These are phyloP conservation scores for Alitta virens DNA, from an alignment of 2,888 invertebrate genomes.

Conservation along the genomic window DNA sequence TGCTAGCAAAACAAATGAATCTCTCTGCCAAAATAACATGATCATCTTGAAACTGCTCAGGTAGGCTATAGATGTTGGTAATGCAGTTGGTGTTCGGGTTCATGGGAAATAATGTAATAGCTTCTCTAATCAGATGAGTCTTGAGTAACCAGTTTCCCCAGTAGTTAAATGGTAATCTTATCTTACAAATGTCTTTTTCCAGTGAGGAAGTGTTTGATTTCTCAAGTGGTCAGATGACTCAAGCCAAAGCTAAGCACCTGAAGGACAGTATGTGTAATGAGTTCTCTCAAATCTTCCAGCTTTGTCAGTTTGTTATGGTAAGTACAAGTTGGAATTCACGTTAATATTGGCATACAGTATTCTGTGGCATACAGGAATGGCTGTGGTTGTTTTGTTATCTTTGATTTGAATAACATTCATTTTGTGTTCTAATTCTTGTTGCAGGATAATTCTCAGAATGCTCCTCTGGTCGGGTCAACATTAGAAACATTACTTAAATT, in stretches of 20 bases:
- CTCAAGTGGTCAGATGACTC: constrained; percentile 95
- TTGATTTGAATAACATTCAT: too few species aligned
- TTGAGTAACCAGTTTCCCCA: too few species aligned
- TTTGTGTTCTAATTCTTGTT: background rate
- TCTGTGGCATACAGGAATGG: too few species aligned
- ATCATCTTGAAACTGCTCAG: constrained; percentile 90
- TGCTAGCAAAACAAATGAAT: constrained; percentile 97
- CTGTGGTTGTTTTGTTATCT: too few species aligned
- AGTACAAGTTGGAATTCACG: constrained; percentile 34
- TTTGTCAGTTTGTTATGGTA: constrained; percentile 93
- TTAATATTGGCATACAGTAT: too few species aligned
- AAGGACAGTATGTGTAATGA: constrained; percentile 99
- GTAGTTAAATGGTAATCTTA: too few species aligned
- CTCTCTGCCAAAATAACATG: constrained; percentile 99
- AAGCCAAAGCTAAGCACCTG: constrained; percentile 97
- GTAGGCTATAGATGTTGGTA: constrained; percentile 35
- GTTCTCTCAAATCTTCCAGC: constrained; percentile 96
- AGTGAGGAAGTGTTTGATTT: constrained; percentile 99
- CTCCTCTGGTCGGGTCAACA: constrained; percentile 91
- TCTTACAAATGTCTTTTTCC: too few species aligned
- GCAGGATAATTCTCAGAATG: constrained; percentile 92
- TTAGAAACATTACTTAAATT: constrained; percentile 93
- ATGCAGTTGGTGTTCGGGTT: too few species aligned
- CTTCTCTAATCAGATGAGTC: too few species aligned
- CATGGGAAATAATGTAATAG: too few species aligned